Conservation (phyloP, 2,113 vertebrate genomes). For the Piprites chloris region DNA sequence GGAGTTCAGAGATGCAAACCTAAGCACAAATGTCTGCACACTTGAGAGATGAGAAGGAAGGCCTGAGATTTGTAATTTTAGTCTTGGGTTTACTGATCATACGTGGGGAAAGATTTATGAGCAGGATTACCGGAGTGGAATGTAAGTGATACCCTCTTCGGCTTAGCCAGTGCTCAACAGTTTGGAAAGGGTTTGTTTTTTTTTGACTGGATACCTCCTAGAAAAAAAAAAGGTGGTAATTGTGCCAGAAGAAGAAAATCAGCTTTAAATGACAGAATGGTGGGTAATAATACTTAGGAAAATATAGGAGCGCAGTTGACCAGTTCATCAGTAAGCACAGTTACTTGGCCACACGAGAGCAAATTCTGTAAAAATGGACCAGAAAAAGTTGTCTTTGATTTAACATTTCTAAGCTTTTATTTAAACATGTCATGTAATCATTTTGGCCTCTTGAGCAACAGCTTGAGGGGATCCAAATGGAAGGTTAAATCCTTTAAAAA, state of each 20-base stretch:
- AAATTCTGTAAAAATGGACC: neutral
- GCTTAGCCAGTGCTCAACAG: neutral
- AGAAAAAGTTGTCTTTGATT: neutral
- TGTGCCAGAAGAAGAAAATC: neutral
- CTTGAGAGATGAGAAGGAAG: neutral
- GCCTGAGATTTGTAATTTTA: neutral
- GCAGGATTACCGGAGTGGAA: rapidly evolving
- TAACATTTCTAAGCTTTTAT: neutral
- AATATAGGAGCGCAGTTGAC: neutral
- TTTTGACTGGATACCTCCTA: neutral
- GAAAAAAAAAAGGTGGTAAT: neutral
- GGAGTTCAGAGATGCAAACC: neutral
- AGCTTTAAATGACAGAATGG: neutral
- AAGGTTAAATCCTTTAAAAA: neutral
- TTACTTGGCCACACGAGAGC: neutral
- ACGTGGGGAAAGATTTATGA: neutral
- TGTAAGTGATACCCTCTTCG: neutral
- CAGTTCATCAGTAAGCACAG: neutral
- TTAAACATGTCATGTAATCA: neutral
- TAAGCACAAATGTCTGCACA: neutral
- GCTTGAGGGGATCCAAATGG: neutral
- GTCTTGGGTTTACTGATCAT: neutral
- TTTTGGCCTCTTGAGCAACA: neutral
- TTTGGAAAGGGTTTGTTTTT: neutral
- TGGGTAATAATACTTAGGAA: neutral